Base-by-base conservation (phyloP, 2,888 invertebrate species). In the Pristionchus exspectatus region DNA sequence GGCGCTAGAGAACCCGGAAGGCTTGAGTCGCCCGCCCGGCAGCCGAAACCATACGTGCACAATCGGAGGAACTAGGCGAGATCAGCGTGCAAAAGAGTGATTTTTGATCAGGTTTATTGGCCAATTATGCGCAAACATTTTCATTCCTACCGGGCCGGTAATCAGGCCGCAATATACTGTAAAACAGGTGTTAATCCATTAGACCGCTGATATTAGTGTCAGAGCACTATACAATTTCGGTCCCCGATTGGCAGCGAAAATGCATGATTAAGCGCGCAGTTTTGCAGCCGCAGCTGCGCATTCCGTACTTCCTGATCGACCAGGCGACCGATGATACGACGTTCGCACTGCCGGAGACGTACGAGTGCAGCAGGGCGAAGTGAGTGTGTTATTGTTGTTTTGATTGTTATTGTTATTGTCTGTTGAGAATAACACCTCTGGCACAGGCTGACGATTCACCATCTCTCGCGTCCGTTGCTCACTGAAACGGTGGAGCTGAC, bases 371-470 rank as follows among this genome's bases (percentile, higher is more conserved):
- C 16, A 72, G 33, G 18, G 69, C 69, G 18, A 27, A 16, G 69
- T 72, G 69, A 72, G 69, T 24, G 66, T 66, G 66, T 21, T n/a
- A 10, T 66, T n/a, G n/a, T 66, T 27, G 66, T 66, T 66, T 27
- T n/a, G 1, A 56, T 18, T 18, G 56, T 56, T 56, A 56, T 56
- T 56, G 18, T 16, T 56, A 16, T 56, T 56, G 56, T 56, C 56
- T 38, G 38, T 38, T 38, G 38, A 38, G 59, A 59, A 59, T 12
- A 9, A 24, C 59, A 59, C 9, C 18, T 24, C 59, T 74, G 1
- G 74, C 74, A 74, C 74, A 74, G 74, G 33, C 74, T 74, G 74
- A 74, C 74, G 18, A 33, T 74, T 14, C 38, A 74, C 74, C 33
- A 74, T 27, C 74, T 74, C 33, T 33, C 21, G 4, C 14, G 18